Conservation (phyloP, 2,888 invertebrate genomes). For the Rhodophaea formosa region DNA sequence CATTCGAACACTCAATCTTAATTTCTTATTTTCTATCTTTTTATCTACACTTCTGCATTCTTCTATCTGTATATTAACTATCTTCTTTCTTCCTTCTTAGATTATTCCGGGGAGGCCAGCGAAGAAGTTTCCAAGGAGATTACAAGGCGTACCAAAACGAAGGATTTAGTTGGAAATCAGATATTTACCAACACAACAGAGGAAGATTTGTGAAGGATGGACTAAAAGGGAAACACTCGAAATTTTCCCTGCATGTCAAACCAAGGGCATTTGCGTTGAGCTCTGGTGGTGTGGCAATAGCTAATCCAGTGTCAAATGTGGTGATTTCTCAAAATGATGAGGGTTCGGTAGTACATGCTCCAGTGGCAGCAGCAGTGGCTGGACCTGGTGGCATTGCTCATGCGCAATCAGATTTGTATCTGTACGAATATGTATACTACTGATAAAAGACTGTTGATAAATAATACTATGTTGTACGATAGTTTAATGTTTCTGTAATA, state of each 20-base stretch:
- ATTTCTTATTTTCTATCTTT: constrained; percentile 34
- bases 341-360: constrained; percentile 84
- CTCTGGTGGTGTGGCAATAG: constrained; percentile 84
- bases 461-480: background rate
- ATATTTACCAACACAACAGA: constrained; percentile 59
- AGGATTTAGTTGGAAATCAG: constrained; percentile 39
- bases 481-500: background rate
- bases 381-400: constrained; percentile 89
- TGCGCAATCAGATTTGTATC: constrained; percentile 86
- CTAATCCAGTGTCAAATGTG: constrained; percentile 85
- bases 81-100: constrained; percentile 63
- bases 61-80: constrained; percentile 35
- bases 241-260: constrained; percentile 68
- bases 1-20: constrained; percentile 64
- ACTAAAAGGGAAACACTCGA: constrained; percentile 38
- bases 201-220: constrained; percentile 47
- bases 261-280: constrained; percentile 85
- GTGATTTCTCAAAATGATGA: constrained; percentile 81
- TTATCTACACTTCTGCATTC: constrained; percentile 25
- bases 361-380: constrained; percentile 85
- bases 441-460: constrained; percentile 8
- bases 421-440: constrained; percentile 61
- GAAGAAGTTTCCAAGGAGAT: constrained; percentile 38
- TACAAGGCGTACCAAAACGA: constrained; percentile 25
- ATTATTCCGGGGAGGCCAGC: constrained; percentile 48